Conservation (phyloP, 2,113 vertebrate species). For the Sapajus apella region DNA sequence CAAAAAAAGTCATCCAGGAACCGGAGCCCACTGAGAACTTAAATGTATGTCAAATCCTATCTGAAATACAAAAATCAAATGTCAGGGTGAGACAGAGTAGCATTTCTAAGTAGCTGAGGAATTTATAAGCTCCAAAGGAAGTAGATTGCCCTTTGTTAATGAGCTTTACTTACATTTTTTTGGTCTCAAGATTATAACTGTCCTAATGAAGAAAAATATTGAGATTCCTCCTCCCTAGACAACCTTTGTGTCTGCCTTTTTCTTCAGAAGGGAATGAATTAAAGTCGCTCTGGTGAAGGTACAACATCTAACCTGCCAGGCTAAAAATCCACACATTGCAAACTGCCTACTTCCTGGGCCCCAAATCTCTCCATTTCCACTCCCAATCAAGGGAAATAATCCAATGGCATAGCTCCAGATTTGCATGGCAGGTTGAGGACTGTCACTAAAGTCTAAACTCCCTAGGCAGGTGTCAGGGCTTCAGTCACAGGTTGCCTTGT, state of each 20-base stretch:
- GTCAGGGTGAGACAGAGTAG: background rate
- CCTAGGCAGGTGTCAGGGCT: background rate
- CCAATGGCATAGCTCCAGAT: background rate
- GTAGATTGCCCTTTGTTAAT: background rate
- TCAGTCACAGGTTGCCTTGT: background rate
- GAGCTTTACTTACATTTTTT: background rate
- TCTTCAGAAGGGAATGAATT: background rate
- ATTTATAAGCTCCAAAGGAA: background rate
- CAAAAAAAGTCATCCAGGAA: background rate
- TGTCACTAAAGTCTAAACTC: background rate
- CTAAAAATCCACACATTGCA: background rate
- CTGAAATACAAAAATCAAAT: background rate
- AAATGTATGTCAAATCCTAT: background rate
- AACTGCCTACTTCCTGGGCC: background rate
- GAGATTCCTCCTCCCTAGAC: background rate
- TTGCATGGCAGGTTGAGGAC: background rate
- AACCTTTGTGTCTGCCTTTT: background rate
- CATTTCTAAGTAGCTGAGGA: background rate
- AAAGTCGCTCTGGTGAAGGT: background rate
- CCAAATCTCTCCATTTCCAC: background rate
- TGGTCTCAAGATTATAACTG: background rate
- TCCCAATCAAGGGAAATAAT: background rate
- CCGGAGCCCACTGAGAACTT: conserved; percentile 38
- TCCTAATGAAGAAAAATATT: background rate
- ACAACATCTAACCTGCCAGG: background rate